Percentiles rank a stretch among this genome's conserved stretches.
These are phyloP conservation scores for Agrilus biguttatus DNA, from an alignment of 2,888 invertebrate genomes.

Conservation along the genomic window DNA sequence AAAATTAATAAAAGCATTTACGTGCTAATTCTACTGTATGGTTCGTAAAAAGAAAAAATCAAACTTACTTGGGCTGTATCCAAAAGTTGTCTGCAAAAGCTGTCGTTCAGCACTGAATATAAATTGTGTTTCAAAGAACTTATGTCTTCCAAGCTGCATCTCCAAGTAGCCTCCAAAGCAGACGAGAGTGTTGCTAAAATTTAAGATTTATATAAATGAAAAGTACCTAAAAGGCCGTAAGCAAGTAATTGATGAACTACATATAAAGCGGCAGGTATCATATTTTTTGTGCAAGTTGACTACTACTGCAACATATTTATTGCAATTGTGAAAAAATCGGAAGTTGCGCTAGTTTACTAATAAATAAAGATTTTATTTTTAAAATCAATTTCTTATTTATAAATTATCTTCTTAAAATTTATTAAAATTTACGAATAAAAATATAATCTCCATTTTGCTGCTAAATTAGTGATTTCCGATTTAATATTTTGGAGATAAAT, in stretches of 20 bases:
- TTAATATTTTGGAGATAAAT: not conserved
- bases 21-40: constrained; percentile 1
- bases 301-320: no score
- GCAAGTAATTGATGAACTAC: no score
- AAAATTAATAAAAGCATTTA: not conserved
- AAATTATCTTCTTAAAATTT: not conserved
- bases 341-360: not conserved
- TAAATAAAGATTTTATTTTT: no score
- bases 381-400: not conserved
- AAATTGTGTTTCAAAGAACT: constrained; percentile 56
- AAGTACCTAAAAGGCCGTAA: not conserved
- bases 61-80: constrained; percentile 46
- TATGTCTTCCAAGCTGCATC: constrained; percentile 45
- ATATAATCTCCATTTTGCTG: no score
- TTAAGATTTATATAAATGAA: constrained; percentile 2
- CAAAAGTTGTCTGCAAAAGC: constrained; percentile 59
- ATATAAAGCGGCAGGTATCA: no score
- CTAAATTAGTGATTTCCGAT: no score
- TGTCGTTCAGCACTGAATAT: constrained; percentile 60
- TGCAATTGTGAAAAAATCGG: not conserved
- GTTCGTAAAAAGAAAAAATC: not conserved
- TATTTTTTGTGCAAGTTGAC: no score
- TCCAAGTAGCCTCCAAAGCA: constrained; percentile 38
- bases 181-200: constrained; percentile 28
- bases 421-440: no score